Percentiles rank a stretch among this genome's conserved stretches.
phyloP scores from a whole-genome alignment of 1,140 invertebrate genomes.

The Orussus abietinus region DNA sequence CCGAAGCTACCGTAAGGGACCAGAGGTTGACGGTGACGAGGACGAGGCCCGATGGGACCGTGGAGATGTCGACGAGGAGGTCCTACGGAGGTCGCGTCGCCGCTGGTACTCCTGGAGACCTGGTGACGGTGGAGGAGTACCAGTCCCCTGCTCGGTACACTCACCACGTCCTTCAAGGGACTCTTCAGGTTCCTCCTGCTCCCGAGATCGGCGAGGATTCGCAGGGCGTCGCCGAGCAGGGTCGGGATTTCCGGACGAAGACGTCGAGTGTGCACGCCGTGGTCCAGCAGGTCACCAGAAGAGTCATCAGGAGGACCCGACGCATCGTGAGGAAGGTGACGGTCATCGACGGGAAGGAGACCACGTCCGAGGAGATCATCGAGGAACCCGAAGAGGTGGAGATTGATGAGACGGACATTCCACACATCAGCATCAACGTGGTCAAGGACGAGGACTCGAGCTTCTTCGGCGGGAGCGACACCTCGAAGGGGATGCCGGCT shows the following conservation, averaged over 20 bases:
- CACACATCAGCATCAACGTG: slow-evolving; percentile 70
- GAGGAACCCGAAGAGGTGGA: slow-evolving; percentile 80
- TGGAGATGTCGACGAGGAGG: slow-evolving; percentile 59
- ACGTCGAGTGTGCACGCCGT: slow-evolving; percentile 68
- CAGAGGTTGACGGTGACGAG: slow-evolving; percentile 63
- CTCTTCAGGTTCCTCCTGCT: slow-evolving; percentile 30
- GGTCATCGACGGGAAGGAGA: slow-evolving; percentile 78
- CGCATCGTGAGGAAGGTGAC: slow-evolving; percentile 70
- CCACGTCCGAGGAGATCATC: slow-evolving; percentile 74
- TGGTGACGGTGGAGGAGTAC: slow-evolving; percentile 63
- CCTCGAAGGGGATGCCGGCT: neutral
- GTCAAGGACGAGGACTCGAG: slow-evolving; percentile 53
- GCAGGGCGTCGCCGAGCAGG: slow-evolving; percentile 42
- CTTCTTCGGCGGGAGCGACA: neutral
- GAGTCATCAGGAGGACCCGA: slow-evolving; percentile 69
- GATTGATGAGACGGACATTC: slow-evolving; percentile 70
- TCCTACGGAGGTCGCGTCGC: slow-evolving; percentile 61
- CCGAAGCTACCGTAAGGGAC: slow-evolving; percentile 61
- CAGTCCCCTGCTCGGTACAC: slow-evolving; percentile 58
- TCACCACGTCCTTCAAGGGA: slow-evolving; percentile 47
- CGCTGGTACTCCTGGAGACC: slow-evolving; percentile 58
- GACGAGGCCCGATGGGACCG: slow-evolving; percentile 59
- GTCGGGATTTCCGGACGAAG: slow-evolving; percentile 47
- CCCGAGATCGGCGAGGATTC: slow-evolving; percentile 25
- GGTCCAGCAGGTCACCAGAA: slow-evolving; percentile 73